A percentile compares a stretch with the other conserved stretches of the same genome.
Evolutionary conservation across 2,113 vertebrate genomes (phyloP).

Genomic region (Corythaeola cristata): DNA sequence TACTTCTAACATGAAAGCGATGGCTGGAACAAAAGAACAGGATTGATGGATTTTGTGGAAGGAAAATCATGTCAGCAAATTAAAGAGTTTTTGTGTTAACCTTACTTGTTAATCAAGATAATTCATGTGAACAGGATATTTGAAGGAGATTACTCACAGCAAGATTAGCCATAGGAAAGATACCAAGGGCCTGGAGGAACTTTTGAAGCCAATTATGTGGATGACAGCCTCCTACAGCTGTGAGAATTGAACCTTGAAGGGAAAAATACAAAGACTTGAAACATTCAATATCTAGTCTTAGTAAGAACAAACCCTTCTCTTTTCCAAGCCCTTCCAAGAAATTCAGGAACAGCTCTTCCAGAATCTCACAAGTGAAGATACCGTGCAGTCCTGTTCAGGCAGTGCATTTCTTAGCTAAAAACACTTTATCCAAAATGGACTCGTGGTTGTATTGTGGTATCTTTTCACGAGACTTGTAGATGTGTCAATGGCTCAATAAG

Average conservation of each 20-base stretch:
- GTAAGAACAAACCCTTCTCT: background rate
- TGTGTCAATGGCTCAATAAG: background rate
- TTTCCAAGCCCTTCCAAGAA: background rate
- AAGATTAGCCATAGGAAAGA: slow-evolving; percentile 46
- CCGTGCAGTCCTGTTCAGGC: background rate
- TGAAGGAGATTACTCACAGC: slow-evolving; percentile 58
- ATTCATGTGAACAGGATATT: slow-evolving; percentile 48
- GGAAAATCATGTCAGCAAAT: slow-evolving; percentile 21
- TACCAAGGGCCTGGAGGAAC: slow-evolving; percentile 25
- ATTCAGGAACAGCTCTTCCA: background rate
- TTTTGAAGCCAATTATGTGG: slow-evolving; percentile 41
- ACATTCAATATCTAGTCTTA: background rate
- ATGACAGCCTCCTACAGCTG: slow-evolving; percentile 29
- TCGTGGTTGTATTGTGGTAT: background rate
- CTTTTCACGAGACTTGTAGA: background rate
- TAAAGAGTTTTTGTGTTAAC: slow-evolving; percentile 8
- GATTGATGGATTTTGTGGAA: background rate
- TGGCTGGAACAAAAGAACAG: background rate
- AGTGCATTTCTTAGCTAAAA: background rate
- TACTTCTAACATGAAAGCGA: background rate
- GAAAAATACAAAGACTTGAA: background rate
- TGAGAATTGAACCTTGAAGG: slow-evolving; percentile 31
- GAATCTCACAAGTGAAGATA: background rate
- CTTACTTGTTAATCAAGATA: slow-evolving; percentile 50
- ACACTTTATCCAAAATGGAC: background rate